A percentile compares a stretch with the other conserved stretches of the same genome.
Evolutionary conservation across 2,888 invertebrate genomes (phyloP).

Genomic region (Heliconius charithonia): DNA sequence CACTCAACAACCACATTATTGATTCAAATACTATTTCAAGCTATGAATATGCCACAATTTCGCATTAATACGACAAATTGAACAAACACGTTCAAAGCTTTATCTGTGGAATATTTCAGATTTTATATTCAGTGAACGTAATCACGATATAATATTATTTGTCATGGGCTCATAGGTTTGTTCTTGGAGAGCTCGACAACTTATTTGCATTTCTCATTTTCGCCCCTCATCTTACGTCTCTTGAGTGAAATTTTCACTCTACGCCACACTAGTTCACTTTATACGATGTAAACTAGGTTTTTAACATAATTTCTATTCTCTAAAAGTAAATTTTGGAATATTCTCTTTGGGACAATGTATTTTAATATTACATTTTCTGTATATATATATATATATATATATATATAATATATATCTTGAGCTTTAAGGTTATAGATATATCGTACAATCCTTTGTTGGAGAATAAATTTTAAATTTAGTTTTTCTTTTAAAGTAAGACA

Average conservation of each 20-base stretch:
- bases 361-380: too few species aligned
- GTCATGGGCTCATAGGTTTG: conserved; percentile 74
- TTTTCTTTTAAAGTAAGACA: too few species aligned
- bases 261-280: conserved; percentile 49
- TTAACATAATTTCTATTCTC: conserved; percentile 10
- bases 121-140: conserved; percentile 49
- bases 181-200: conserved; percentile 70
- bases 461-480: too few species aligned
- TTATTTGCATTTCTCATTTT: conserved; percentile 82
- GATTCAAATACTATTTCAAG: neutral
- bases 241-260: conserved; percentile 68
- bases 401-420: too few species aligned
- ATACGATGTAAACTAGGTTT: conserved; percentile 22
- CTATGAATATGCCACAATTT: neutral
- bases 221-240: conserved; percentile 65
- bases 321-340: conserved; percentile 1
- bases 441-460: too few species aligned
- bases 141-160: conserved; percentile 72
- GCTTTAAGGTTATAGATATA: too few species aligned
- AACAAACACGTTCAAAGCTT: conserved; percentile 6
- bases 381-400: too few species aligned
- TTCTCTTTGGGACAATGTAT: neutral
- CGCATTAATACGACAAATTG: neutral
- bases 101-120: neutral
- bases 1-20: neutral